These are phyloP conservation scores for Antennarius maculatus DNA, from an alignment of 2,797 vertebrate species.

Conservation along the genomic window DNA sequence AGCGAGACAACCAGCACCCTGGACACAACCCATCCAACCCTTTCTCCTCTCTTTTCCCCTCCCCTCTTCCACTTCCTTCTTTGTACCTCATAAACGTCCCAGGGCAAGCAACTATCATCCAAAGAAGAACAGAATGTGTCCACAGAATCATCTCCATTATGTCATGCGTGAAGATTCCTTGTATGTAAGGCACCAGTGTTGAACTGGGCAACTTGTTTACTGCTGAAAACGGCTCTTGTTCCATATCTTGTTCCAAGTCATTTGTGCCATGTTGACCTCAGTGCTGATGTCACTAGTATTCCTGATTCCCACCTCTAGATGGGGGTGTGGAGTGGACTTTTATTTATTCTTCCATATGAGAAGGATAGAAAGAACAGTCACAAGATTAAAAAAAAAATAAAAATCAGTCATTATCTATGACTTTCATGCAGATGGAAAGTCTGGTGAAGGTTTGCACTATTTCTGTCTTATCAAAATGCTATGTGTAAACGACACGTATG, in stretches of 20 bases:
- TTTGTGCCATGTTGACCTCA: constrained; percentile 30
- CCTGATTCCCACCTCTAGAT: constrained; percentile 28
- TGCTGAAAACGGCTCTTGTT: neutral
- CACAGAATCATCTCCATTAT: constrained; percentile 25
- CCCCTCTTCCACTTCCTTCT: constrained; percentile 59
- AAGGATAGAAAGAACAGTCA: too few relatives aligned
- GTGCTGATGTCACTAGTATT: constrained; percentile 15
- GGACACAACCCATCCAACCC: constrained; percentile 68
- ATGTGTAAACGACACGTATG: too few relatives aligned
- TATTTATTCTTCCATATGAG: neutral
- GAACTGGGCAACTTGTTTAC: constrained; percentile 12
- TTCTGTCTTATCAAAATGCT: too few relatives aligned
- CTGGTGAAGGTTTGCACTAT: too few relatives aligned
- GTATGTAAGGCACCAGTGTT: neutral
- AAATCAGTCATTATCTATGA: too few relatives aligned
- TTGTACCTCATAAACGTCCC: constrained; percentile 41
- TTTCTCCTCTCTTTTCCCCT: constrained; percentile 20
- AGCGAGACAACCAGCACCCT: constrained; percentile 40
- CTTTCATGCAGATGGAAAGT: too few relatives aligned
- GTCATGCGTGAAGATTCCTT: constrained; percentile 36
- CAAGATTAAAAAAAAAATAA: too few relatives aligned
- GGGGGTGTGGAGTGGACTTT: neutral
- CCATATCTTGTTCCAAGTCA: constrained; percentile 1
- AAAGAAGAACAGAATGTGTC: constrained; percentile 18
- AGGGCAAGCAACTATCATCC: constrained; percentile 42